Evolutionary conservation across 2,113 vertebrate genomes (phyloP).

Genomic region (Lagopus muta): DNA sequence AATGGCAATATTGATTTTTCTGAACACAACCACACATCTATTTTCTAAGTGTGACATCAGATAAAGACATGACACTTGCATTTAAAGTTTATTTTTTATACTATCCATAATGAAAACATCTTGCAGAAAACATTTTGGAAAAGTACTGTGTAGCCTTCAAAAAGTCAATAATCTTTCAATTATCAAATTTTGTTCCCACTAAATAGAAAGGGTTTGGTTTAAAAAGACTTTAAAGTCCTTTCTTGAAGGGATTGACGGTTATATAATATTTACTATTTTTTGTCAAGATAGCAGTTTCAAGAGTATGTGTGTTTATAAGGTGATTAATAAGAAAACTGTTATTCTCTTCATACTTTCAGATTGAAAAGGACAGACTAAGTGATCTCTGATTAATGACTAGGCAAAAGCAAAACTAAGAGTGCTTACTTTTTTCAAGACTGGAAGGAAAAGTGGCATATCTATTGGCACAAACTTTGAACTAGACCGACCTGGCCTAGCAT

Average conservation of each 20-base stretch:
- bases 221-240: background rate
- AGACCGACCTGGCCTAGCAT: background rate
- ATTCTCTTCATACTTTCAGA: background rate
- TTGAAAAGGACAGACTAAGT: background rate
- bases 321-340: background rate
- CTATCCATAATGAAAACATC: background rate
- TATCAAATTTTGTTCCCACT: background rate
- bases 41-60: background rate
- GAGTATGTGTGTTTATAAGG: background rate
- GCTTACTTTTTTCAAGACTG: background rate
- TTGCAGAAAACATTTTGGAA: background rate
- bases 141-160: background rate
- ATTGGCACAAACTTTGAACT: background rate
- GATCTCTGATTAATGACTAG: background rate
- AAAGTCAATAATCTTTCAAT: background rate
- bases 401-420: background rate
- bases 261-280: background rate
- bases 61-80: background rate
- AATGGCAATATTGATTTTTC: slow-evolving; percentile 13
- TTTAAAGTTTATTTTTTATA: background rate
- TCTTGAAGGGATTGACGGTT: background rate
- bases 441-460: background rate
- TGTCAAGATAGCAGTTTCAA: background rate
- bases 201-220: background rate
- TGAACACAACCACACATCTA: background rate